Conservation (phyloP, 2,113 vertebrate species). For the Gymnobelideus leadbeateri region DNA sequence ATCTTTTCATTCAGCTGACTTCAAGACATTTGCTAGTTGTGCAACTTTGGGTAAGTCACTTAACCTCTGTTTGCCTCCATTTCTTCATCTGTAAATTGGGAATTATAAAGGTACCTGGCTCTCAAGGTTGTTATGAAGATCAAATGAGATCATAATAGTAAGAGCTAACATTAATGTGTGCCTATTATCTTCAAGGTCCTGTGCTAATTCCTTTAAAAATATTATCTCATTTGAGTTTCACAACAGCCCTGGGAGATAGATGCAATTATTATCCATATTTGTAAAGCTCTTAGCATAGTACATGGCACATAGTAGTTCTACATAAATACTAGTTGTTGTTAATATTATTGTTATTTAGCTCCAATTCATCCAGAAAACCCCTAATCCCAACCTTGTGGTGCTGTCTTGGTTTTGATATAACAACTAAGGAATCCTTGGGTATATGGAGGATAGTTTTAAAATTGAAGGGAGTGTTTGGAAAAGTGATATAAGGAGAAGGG, state of each 20-base stretch:
- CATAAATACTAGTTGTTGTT: neutral
- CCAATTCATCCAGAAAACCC: conserved; percentile 46
- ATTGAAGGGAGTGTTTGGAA: neutral
- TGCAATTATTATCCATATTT: neutral
- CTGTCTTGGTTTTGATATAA: conserved; percentile 34
- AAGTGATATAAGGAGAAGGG: neutral
- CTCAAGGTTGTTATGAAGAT: neutral
- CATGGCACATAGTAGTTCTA: neutral
- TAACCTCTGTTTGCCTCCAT: neutral
- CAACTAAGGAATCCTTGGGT: neutral
- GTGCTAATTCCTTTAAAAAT: neutral
- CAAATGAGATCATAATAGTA: neutral
- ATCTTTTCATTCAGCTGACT: neutral
- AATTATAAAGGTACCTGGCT: neutral
- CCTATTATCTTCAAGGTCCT: neutral
- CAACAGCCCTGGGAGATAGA: neutral
- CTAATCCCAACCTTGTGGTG: neutral
- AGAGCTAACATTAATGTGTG: neutral
- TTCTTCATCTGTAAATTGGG: too few relatives aligned
- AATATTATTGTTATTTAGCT: neutral
- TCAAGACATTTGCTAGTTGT: neutral
- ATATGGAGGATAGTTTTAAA: neutral
- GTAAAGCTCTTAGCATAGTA: too few relatives aligned
- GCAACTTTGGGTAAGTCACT: neutral
- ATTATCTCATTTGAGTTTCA: neutral